Conservation (phyloP, 2,113 vertebrate species). For the Cynopterus brachyotis region DNA sequence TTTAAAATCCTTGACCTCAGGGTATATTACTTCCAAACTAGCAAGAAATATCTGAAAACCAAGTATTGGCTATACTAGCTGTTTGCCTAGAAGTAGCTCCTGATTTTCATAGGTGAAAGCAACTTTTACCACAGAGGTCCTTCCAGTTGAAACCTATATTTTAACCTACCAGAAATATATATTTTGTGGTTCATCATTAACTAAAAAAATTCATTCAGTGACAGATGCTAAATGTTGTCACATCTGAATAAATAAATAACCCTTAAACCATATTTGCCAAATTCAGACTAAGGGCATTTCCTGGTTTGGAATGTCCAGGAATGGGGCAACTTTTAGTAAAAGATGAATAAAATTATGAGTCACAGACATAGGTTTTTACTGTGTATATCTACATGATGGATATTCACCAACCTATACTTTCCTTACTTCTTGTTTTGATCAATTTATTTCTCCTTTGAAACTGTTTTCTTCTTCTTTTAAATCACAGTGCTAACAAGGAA, state of each 20-base stretch:
- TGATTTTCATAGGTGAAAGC: constrained; percentile 4
- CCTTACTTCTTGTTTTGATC: not conserved
- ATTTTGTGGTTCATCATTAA: not conserved
- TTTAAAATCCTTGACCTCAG: constrained; percentile 1
- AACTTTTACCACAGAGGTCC: not conserved
- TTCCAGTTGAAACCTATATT: not conserved
- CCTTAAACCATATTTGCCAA: not conserved
- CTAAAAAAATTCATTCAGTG: not conserved
- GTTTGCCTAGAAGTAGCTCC: not conserved
- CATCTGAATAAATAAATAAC: not conserved
- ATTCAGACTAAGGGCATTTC: not conserved
- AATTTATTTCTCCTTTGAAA: not conserved
- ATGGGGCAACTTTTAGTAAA: not conserved
- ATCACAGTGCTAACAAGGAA: not conserved
- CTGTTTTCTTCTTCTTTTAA: not conserved
- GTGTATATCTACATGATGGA: not conserved
- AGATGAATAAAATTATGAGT: not conserved
- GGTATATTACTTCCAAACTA: not conserved
- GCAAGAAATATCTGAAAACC: not conserved
- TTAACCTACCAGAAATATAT: not conserved
- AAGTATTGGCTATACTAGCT: not conserved
- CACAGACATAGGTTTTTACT: not conserved
- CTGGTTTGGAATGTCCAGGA: not conserved
- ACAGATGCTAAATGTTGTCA: not conserved
- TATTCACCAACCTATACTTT: not conserved